Base-by-base conservation (phyloP, 2,797 vertebrate genomes). In the Molossus alvarezi region DNA sequence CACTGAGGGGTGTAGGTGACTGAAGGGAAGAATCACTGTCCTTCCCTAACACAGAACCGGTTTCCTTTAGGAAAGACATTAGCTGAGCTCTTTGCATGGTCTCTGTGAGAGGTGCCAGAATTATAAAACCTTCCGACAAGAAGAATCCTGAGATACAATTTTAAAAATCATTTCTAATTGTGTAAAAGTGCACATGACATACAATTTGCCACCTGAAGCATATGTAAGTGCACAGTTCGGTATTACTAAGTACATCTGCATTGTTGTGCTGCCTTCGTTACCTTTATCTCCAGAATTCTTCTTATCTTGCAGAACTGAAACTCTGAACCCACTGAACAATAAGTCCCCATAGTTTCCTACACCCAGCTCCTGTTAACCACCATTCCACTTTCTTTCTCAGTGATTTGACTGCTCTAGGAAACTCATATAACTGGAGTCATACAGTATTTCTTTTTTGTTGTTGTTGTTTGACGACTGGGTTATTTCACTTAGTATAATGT, bases 251-350 rank as follows among this genome's bases (percentile, higher is more conserved):
- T 62, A 6, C 6, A 33, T 25, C 80, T 6, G 18, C 9, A 5
- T 8, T 37, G 13, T 12, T 80, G 67, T 33, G 2, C 45, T 57
- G 71, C 3, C n/a, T 21, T 48, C 4, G 10, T 41, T 10, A 79
- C n/a, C 8, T 69, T 45, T 29, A 53, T 51, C 9, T 82, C 33
- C 33, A 89, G 27, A 58, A 69, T 15, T 62, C 37, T 72, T 89
- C 81, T 71, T 12, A 69, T 41, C 7, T 85, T n/a, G 11, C 17
- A 51, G 79, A 82, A 73, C 20, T 91, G 48, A 95, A 89, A 88
- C 65, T 81, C 77, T 80, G n/a, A n/a, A 82, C 9, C 11, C 27
- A 27, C 58, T 62, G 79, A 58, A 72, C 11, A 65, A 29, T 71
- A 64, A 11, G 2, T 41, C 25, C 4, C 9, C 10, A 13, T 53